Evolutionary conservation across 2,797 vertebrate genomes (phyloP).

Genomic region (Pachyuromys duprasi): DNA sequence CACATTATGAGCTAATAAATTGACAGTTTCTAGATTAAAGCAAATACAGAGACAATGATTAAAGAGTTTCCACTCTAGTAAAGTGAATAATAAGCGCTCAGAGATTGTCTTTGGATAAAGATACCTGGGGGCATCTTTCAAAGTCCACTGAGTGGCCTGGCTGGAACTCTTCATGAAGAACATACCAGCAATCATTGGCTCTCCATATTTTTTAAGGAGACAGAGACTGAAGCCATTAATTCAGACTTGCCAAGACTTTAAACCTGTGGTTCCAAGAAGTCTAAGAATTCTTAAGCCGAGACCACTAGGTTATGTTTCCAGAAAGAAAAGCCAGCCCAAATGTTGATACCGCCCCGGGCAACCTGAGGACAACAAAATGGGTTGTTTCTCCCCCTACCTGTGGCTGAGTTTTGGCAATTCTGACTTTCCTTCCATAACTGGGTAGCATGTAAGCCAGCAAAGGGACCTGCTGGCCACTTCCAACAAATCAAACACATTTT

Average conservation of each 20-base stretch:
- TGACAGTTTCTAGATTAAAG: slow-evolving; percentile 82
- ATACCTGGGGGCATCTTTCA: slow-evolving; percentile 76
- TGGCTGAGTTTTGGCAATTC: background rate
- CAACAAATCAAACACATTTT: background rate
- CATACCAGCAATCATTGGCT: slow-evolving; percentile 60
- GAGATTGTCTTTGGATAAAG: slow-evolving; percentile 72
- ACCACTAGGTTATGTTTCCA: slow-evolving; percentile 55
- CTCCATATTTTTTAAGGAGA: slow-evolving; percentile 48
- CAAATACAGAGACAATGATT: slow-evolving; percentile 79
- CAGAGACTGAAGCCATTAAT: slow-evolving; percentile 21
- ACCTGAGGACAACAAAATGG: background rate
- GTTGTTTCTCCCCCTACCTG: background rate
- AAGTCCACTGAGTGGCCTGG: slow-evolving; percentile 69
- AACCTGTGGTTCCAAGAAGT: slow-evolving; percentile 64
- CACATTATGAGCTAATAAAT: slow-evolving; percentile 75
- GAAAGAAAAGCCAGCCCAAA: slow-evolving; percentile 32
- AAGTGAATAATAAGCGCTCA: slow-evolving; percentile 78
- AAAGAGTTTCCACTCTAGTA: slow-evolving; percentile 77
- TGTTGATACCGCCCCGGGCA: background rate
- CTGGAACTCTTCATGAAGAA: slow-evolving; percentile 54
- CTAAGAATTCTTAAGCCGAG: slow-evolving; percentile 65
- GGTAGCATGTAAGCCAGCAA: background rate
- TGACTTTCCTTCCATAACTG: background rate
- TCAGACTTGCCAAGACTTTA: slow-evolving; percentile 57
- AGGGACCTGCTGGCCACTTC: background rate